Evolutionary conservation across 2,113 vertebrate genomes (phyloP).

Genomic region (Mungos mungo): DNA sequence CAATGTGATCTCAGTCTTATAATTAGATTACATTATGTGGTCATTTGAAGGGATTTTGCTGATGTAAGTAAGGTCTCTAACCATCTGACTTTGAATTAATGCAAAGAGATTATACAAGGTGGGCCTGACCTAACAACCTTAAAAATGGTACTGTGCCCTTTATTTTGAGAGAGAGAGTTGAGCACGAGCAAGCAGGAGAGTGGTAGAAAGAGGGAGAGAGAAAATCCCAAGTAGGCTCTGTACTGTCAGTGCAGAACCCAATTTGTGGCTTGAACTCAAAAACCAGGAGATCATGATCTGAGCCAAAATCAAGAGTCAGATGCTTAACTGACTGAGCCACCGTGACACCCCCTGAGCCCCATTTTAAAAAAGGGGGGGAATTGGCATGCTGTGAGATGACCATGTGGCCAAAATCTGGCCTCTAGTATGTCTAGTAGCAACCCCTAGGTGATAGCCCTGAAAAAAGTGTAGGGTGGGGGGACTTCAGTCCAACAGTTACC

Average conservation of each 20-base stretch:
- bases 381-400: background rate
- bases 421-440: background rate
- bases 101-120: background rate
- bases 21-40: background rate
- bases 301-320: too few species aligned
- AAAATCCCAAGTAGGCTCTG: too few species aligned
- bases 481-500: background rate
- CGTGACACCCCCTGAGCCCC: background rate
- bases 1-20: background rate
- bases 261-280: too few species aligned
- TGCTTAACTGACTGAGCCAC: too few species aligned
- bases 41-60: conserved; percentile 7
- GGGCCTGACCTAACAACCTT: background rate
- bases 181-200: too few species aligned
- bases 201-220: too few species aligned
- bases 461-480: background rate
- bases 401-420: background rate
- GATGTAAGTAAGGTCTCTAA: background rate
- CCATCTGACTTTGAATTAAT: conserved; percentile 11
- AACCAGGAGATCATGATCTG: too few species aligned
- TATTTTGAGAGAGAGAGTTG: too few species aligned
- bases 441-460: background rate
- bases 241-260: too few species aligned
- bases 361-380: background rate
- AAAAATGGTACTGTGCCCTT: background rate